Base-by-base conservation (phyloP, 2,797 vertebrate species). In the Cyclura pinguis region DNA sequence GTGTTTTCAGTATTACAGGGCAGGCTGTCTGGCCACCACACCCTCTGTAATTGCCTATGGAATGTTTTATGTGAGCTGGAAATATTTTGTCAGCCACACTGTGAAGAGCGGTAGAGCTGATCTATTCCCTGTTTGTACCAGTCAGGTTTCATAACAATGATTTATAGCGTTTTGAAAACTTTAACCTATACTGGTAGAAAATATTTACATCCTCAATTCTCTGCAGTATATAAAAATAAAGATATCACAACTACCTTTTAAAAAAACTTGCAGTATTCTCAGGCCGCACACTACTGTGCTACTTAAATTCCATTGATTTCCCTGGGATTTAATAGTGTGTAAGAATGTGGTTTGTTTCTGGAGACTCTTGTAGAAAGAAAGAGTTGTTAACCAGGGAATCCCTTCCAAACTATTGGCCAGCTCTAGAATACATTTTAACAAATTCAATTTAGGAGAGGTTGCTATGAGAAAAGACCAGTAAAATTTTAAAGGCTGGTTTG, bases 31-130 rank as follows among this genome's bases (percentile, higher is more conserved):
- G 91, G 93, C 93, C 91, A 91, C 96, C 96, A 94, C 96, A 96
- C 97, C 96, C 96, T 94, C 73, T 2, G 0, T 92, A 92, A 93
- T 94, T 95, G 94, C 94, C 93, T 93, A 89, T 96, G 96, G 96
- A 97, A 97, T 96, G 95, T 97, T 96, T 96, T 95, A 92, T 84
- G 20, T 95, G 94, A 93, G 92, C 94, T 90, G 80, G 92, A 93
- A 95, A 92, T 77, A 27, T 94, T 88, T 52, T 95, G 93, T 92
- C 90, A 95, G 93, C 91, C 1, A 0, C 90, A 87, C 88, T 94
- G 93, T 73, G 85, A 89, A 93, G 93, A 93, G 89, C 4, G 73
- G 90, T 91, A 91, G 90, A 91, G 92, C 90, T 94, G 94, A 92
- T 95, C 77, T 85, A 91, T 91, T 87, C 86, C 32, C 10, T 88